Base-by-base conservation (phyloP, 2,888 invertebrate genomes). In the Athalia rosae region DNA sequence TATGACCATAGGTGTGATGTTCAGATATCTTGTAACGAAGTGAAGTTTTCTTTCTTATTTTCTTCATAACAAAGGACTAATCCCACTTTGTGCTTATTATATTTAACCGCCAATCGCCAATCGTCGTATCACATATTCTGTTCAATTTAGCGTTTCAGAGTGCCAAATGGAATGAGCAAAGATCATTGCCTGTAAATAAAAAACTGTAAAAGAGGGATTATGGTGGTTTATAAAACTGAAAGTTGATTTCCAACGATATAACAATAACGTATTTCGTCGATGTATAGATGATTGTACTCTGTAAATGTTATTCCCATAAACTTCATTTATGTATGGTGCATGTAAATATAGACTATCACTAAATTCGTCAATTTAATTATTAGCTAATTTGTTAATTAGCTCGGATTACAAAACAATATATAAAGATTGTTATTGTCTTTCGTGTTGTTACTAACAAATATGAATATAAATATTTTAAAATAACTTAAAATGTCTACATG, bases 331-430 rank as follows among this genome's bases (percentile, higher is more conserved):
- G 7, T 50, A 45, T 15, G 56, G 13, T 43, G 47, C 43, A 53
- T 69, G 69, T 41, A 69, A 53, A 56, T 69, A 50, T 1, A 69
- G 53, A 53, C 53, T n/a, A 53, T 69, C n/a, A 53, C 56, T 56
- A 43, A 53, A 69, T n/a, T 73, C n/a, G 28, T 61, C 59, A 45
- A 59, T 73, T 47, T 59, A 47, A 13, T n/a, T 8, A 8, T 61
- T 15, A 28, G 11, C 9, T n/a, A 13, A 28, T 13, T 13, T 13
- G 28, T 1, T 28, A 28, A 28, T 28, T 28, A 28, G 28, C 28
- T 28, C 28, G 2, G 28, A 28, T 28, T 28, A 2, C 28, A 28
- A 28, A 28, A 28, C 28, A 28, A 28, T 28, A 28, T 28, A 28
- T 0, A 28, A 28, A 28, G 28, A 73, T n/a, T 73, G 58, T 59